Conservation (phyloP, 1,140 invertebrate genomes). For the Nilaparvata lugens region DNA sequence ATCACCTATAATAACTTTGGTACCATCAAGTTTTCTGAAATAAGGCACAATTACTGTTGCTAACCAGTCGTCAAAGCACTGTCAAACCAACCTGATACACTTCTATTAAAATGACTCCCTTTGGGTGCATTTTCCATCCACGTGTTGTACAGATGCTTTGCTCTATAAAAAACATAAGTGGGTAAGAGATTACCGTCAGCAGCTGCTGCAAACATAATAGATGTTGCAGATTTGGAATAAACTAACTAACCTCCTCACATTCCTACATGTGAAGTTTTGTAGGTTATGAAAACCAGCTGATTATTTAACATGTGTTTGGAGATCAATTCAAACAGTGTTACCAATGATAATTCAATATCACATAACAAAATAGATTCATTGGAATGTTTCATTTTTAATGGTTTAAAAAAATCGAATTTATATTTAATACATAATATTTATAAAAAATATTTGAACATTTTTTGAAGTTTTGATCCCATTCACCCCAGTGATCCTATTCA, state of each 20-base stretch:
- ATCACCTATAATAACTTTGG: conserved; percentile 32
- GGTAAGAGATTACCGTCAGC: conserved; percentile 25
- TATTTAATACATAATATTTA: no score
- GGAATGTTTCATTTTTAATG: no score
- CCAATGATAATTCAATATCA: no score
- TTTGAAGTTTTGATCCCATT: no score
- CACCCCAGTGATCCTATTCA: no score
- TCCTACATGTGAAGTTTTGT: conserved; percentile 16
- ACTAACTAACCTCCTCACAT: no score
- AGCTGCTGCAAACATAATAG: conserved; percentile 21
- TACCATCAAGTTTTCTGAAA: not conserved
- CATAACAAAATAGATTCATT: no score
- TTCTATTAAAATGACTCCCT: conserved; percentile 3
- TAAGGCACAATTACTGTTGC: conserved; percentile 9
- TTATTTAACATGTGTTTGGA: no score
- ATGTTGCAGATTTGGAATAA: conserved; percentile 14
- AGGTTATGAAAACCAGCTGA: conserved; percentile 15
- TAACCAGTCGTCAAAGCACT: conserved; percentile 18
- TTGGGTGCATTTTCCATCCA: conserved; percentile 31
- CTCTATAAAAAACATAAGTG: conserved; percentile 34
- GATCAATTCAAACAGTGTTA: no score
- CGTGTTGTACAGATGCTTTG: conserved; percentile 29
- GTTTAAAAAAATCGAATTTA: no score
- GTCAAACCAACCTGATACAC: conserved; percentile 9
- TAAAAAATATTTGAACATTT: no score